Percentiles rank a stretch among this genome's conserved stretches.
These are phyloP conservation scores for Intellagama lesueurii DNA, from an alignment of 2,797 vertebrate genomes.

Conservation along the genomic window DNA sequence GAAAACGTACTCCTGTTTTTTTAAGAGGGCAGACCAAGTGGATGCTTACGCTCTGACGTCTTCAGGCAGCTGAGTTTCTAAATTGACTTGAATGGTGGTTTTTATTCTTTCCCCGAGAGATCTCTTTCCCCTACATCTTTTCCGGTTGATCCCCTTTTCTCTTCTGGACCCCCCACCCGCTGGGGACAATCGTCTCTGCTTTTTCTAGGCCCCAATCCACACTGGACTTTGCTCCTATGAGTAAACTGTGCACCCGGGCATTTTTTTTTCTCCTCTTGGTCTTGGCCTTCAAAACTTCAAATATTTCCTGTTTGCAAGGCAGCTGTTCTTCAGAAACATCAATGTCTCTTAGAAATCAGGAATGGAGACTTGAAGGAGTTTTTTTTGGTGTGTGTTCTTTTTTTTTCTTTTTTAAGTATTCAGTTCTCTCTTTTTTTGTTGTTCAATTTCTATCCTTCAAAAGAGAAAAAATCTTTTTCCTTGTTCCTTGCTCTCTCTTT, in stretches of 20 bases:
- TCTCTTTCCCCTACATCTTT: constrained; percentile 50
- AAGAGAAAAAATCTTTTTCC: neutral
- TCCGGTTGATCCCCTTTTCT: neutral
- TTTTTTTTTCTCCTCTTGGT: constrained; percentile 43
- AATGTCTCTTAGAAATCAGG: constrained; percentile 69
- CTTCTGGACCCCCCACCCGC: constrained; percentile 69
- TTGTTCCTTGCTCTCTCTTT: constrained; percentile 55
- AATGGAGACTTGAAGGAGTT: constrained; percentile 72
- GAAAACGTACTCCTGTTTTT: constrained; percentile 70
- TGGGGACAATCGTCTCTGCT: constrained; percentile 61
- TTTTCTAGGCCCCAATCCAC: constrained; percentile 70
- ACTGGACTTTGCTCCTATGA: constrained; percentile 78
- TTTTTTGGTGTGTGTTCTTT: constrained; percentile 65
- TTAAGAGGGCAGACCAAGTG: constrained; percentile 77
- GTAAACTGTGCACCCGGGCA: constrained; percentile 72
- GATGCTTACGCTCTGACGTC: constrained; percentile 71
- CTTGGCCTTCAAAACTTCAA: constrained; percentile 59
- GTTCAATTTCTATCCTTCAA: neutral
- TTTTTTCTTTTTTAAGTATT: neutral
- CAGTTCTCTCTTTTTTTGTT: neutral
- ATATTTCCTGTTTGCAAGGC: constrained; percentile 51
- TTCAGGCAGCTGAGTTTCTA: constrained; percentile 83
- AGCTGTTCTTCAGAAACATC: constrained; percentile 72
- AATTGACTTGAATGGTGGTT: constrained; percentile 80
- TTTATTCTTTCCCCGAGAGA: constrained; percentile 52